Evolutionary conservation across 1,140 invertebrate genomes (phyloP).

Genomic region (Drusus annulatus): DNA sequence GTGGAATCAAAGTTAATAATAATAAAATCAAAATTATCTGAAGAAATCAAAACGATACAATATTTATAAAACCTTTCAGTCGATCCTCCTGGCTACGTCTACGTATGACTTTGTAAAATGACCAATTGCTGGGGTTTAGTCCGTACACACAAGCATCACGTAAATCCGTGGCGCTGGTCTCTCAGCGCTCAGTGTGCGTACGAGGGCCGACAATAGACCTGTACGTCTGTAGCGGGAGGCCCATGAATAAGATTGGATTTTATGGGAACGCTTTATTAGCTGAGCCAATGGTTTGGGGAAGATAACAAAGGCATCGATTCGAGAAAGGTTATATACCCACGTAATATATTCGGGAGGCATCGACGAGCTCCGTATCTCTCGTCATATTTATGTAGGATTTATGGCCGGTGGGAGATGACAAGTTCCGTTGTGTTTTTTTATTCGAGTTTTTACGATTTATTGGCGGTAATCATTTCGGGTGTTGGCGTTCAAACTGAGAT

Average conservation of each 20-base stretch:
- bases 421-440: background rate
- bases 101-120: too few relatives aligned
- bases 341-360: background rate
- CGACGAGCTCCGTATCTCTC: background rate
- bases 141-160: too few relatives aligned
- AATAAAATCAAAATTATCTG: too few relatives aligned
- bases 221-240: background rate
- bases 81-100: too few relatives aligned
- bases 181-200: too few relatives aligned
- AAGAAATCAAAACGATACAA: too few relatives aligned
- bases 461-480: background rate
- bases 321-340: slow-evolving; percentile 6
- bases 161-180: too few relatives aligned
- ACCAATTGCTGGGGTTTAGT: too few relatives aligned
- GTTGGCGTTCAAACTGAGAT: background rate
- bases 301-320: slow-evolving; percentile 22
- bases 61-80: too few relatives aligned
- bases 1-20: too few relatives aligned
- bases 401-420: background rate
- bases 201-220: too few relatives aligned
- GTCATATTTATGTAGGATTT: slow-evolving; percentile 2
- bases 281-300: background rate
- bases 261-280: slow-evolving; percentile 12
- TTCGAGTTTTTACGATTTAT: slow-evolving; percentile 5
- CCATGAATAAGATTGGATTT: slow-evolving; percentile 29